Evolutionary conservation across 2,888 invertebrate species (phyloP).

Genomic region (Cepaea hortensis): DNA sequence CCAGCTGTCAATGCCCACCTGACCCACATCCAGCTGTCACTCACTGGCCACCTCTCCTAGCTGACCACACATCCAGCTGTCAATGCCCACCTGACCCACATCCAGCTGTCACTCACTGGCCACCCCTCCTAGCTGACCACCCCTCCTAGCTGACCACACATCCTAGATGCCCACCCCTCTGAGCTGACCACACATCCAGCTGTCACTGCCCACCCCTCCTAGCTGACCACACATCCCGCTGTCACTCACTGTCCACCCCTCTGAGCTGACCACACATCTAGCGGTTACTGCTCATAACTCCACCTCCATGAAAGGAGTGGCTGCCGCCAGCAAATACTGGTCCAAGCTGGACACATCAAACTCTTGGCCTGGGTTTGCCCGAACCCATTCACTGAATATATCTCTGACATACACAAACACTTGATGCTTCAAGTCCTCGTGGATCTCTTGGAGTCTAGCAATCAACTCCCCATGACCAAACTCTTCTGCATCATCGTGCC

Average conservation of each 20-base stretch:
- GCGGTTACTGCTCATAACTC: slow-evolving; percentile 30
- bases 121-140: too few relatives aligned
- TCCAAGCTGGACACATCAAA: slow-evolving; percentile 11
- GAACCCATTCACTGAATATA: slow-evolving; percentile 9
- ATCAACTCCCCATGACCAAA: slow-evolving; percentile 47
- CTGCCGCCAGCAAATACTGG: slow-evolving; percentile 6
- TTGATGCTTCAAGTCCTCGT: slow-evolving; percentile 14
- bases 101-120: too few relatives aligned
- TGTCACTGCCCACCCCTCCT: too few relatives aligned
- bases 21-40: too few relatives aligned
- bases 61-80: too few relatives aligned
- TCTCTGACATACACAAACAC: slow-evolving; percentile 13
- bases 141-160: too few relatives aligned
- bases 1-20: too few relatives aligned
- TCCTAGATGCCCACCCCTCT: background rate
- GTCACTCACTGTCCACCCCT: background rate
- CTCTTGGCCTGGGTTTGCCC: slow-evolving; percentile 11
- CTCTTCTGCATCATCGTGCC: background rate
- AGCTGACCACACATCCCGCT: background rate
- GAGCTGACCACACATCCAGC: too few relatives aligned
- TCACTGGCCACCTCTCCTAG: too few relatives aligned
- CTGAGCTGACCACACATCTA: background rate
- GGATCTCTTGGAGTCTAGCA: slow-evolving; percentile 11
- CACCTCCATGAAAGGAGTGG: slow-evolving; percentile 31
- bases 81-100: too few relatives aligned